phyloP scores from a whole-genome alignment of 2,797 vertebrate species.

The Salarias fasciatus region DNA sequence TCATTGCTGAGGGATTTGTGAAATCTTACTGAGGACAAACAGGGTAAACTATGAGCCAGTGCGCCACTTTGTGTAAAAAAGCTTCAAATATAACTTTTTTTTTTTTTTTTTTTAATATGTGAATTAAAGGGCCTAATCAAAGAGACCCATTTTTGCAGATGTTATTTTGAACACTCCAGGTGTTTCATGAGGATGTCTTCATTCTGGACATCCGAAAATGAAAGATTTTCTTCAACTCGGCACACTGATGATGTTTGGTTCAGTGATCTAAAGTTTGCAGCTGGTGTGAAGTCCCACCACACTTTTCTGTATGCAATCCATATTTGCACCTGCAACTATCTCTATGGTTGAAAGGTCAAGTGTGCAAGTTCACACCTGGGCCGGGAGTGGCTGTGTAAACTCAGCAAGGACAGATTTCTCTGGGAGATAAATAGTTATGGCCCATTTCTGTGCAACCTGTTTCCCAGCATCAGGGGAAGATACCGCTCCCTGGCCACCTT shows the following conservation, averaged over 20 bases:
- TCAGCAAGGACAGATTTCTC: constrained; percentile 64
- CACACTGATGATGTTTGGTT: constrained; percentile 8
- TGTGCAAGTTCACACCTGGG: constrained; percentile 66
- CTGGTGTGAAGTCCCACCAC: constrained; percentile 8
- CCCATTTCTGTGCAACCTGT: constrained; percentile 69
- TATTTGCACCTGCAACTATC: constrained; percentile 50
- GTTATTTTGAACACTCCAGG: too few species aligned
- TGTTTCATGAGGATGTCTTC: background rate
- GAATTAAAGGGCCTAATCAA: too few species aligned
- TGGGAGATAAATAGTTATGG: constrained; percentile 69
- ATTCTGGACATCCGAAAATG: constrained; percentile 1
- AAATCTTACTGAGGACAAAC: constrained; percentile 40
- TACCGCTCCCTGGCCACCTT: constrained; percentile 47
- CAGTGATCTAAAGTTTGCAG: constrained; percentile 10
- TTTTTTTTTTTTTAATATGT: too few species aligned
- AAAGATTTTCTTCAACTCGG: background rate
- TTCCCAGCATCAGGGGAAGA: constrained; percentile 50
- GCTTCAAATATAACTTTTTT: too few species aligned
- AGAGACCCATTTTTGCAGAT: too few species aligned
- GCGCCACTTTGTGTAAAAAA: constrained; percentile 12
- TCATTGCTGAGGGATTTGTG: constrained; percentile 43
- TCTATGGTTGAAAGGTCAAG: constrained; percentile 59
- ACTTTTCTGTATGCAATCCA: constrained; percentile 27
- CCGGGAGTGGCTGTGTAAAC: constrained; percentile 46
- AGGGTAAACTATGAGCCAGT: constrained; percentile 23